phyloP scores from a whole-genome alignment of 2,797 vertebrate genomes.

The Chanos chanos region DNA sequence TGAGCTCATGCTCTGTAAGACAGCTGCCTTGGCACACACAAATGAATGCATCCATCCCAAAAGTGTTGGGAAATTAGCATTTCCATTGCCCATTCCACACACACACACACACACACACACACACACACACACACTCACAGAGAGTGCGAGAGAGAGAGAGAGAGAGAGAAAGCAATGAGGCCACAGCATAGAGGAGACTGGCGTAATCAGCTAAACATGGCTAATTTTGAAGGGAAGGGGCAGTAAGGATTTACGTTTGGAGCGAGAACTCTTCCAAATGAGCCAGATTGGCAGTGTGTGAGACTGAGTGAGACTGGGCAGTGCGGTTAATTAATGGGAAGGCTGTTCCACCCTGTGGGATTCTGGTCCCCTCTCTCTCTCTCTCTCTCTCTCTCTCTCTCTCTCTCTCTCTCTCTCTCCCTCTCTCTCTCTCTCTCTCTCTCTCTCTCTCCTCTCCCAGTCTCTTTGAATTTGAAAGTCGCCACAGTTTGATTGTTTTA shows the following conservation, averaged over 20 bases:
- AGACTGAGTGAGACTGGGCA: conserved; percentile 26
- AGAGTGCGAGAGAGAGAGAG: no score
- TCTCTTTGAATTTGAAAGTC: conserved; percentile 19
- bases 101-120: no score
- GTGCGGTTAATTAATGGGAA: conserved; percentile 45
- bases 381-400: background rate
- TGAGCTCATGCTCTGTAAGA: background rate
- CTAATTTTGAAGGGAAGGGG: conserved; percentile 37
- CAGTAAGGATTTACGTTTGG: conserved; percentile 39
- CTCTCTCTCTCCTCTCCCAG: conserved; percentile 7
- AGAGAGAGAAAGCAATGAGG: no score
- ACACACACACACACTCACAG: no score
- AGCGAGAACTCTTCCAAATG: conserved; percentile 12
- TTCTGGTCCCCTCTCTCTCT: background rate
- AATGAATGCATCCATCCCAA: background rate
- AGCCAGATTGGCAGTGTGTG: conserved; percentile 41
- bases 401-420: background rate
- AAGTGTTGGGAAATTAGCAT: background rate
- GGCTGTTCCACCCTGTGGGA: conserved; percentile 16
- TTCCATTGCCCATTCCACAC: background rate
- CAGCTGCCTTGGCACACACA: background rate
- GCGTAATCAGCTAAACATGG: conserved; percentile 39
- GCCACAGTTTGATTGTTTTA: conserved; percentile 23
- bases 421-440: background rate
- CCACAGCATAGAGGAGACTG: conserved; percentile 11